Percentiles rank a stretch among this genome's conserved stretches.
phyloP scores from a whole-genome alignment of 1,140 invertebrate genomes.

The Drosophila subobscura region DNA sequence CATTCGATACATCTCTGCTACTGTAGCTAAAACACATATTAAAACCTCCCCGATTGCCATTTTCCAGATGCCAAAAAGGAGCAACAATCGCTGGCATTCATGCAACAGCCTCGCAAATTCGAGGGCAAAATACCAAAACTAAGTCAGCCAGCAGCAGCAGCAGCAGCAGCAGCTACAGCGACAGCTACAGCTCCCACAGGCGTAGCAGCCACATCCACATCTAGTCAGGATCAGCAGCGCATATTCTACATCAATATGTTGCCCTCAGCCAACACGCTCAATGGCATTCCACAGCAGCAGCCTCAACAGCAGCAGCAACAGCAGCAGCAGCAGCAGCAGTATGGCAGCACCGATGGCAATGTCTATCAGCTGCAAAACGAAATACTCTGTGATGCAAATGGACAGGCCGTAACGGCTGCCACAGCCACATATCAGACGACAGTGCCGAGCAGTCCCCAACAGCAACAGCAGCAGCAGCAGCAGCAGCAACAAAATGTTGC shows the following conservation, averaged over 20 bases:
- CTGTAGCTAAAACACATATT: constrained; percentile 20
- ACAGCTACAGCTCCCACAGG: constrained; percentile 83
- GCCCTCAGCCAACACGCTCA: constrained; percentile 76
- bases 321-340: constrained; percentile 45
- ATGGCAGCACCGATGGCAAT: constrained; percentile 68
- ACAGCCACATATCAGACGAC: constrained; percentile 72
- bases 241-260: constrained; percentile 73
- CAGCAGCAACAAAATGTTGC: constrained; percentile 70
- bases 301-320: constrained; percentile 53
- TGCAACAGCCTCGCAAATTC: constrained; percentile 79
- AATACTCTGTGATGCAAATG: constrained; percentile 79
- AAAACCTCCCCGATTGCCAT: constrained; percentile 50
- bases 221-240: constrained; percentile 60
- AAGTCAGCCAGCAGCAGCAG: constrained; percentile 68
- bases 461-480: constrained; percentile 57
- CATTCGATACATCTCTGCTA: constrained; percentile 10
- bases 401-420: constrained; percentile 55
- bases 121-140: constrained; percentile 83
- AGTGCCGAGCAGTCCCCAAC: constrained; percentile 53
- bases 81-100: constrained; percentile 67
- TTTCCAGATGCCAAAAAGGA: constrained; percentile 78
- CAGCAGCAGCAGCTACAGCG: constrained; percentile 25
- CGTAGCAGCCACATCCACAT: constrained; percentile 71
- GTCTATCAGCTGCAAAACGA: constrained; percentile 80
- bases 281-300: constrained; percentile 77